Percentiles rank a stretch among this genome's conserved stretches.
phyloP scores from a whole-genome alignment of 2,888 invertebrate species.

The Eledona agricola region DNA sequence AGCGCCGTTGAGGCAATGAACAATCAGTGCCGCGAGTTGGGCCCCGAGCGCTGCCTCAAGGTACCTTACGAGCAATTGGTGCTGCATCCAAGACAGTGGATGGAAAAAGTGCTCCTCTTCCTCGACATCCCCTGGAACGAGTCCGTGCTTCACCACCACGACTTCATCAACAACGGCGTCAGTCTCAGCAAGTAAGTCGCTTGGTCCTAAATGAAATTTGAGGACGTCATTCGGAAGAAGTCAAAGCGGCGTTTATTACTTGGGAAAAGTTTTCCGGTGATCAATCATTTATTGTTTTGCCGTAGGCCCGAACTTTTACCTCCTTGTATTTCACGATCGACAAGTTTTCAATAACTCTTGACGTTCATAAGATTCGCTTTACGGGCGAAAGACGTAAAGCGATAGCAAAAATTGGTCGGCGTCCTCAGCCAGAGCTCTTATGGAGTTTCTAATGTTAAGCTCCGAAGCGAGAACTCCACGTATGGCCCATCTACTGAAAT shows the following conservation, averaged over 20 bases:
- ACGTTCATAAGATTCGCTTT: constrained; percentile 13
- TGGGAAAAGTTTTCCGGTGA: constrained; percentile 16
- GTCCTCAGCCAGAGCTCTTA: too few species aligned
- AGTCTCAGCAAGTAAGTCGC: constrained; percentile 88
- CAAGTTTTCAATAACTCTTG: constrained; percentile 13
- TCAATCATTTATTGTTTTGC: constrained; percentile 32
- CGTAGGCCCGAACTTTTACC: constrained; percentile 24
- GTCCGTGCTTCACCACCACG: constrained; percentile 96
- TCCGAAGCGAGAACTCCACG: too few species aligned
- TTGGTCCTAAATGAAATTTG: constrained; percentile 11
- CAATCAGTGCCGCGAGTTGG: constrained; percentile 87
- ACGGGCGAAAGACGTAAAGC: too few species aligned
- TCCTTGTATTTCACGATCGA: constrained; percentile 25
- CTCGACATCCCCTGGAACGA: constrained; percentile 95
- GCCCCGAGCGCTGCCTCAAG: constrained; percentile 78
- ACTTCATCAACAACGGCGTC: constrained; percentile 95
- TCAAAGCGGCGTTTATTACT: constrained; percentile 14
- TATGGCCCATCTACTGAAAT: too few species aligned
- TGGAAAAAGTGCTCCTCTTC: constrained; percentile 88
- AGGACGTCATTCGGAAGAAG: constrained; percentile 4
- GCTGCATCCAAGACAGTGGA: constrained; percentile 88
- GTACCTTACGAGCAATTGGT: constrained; percentile 98
- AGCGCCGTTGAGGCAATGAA: constrained; percentile 94
- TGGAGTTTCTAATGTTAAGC: too few species aligned
- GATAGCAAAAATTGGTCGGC: too few species aligned